phyloP scores from a whole-genome alignment of 2,888 invertebrate species.

The Drosophila infuscata region DNA sequence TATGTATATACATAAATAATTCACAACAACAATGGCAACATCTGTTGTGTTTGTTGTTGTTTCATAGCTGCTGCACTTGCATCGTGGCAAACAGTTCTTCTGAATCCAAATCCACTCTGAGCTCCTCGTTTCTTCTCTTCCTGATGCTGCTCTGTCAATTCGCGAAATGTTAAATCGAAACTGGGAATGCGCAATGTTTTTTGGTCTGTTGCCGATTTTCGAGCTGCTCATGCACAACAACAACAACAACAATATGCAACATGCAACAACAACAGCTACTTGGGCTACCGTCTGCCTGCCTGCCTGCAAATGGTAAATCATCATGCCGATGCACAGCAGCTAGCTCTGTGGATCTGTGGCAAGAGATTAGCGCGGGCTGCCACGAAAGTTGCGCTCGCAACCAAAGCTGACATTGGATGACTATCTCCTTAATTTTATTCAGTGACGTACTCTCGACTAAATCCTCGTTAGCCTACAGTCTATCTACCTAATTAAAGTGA shows the following conservation, averaged over 20 bases:
- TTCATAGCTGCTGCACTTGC: constrained; percentile 49
- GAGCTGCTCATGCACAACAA: constrained; percentile 73
- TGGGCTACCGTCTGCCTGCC: constrained; percentile 43
- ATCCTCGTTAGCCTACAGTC: background rate
- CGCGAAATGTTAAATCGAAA: constrained; percentile 57
- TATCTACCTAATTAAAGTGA: background rate
- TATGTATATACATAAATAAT: constrained; percentile 5
- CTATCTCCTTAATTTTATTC: background rate
- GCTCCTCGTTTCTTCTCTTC: constrained; percentile 23
- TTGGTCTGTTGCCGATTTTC: constrained; percentile 29
- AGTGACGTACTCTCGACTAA: background rate
- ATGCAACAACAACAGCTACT: constrained; percentile 37
- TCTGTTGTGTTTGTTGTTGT: constrained; percentile 35
- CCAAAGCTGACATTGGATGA: background rate
- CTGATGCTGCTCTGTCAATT: constrained; percentile 31
- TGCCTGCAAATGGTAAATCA: constrained; percentile 50
- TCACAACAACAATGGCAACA: constrained; percentile 30
- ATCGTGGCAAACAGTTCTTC: constrained; percentile 44
- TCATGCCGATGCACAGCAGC: constrained; percentile 33
- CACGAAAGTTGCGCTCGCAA: constrained; percentile 1
- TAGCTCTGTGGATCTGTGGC: constrained; percentile 18
- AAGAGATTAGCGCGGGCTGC: constrained; percentile 17
- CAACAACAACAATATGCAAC: constrained; percentile 63
- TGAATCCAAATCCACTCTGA: constrained; percentile 56
- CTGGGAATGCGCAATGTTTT: constrained; percentile 31